Base-by-base conservation (phyloP, 2,113 vertebrate genomes). In the Misgurnus mizolepis region DNA sequence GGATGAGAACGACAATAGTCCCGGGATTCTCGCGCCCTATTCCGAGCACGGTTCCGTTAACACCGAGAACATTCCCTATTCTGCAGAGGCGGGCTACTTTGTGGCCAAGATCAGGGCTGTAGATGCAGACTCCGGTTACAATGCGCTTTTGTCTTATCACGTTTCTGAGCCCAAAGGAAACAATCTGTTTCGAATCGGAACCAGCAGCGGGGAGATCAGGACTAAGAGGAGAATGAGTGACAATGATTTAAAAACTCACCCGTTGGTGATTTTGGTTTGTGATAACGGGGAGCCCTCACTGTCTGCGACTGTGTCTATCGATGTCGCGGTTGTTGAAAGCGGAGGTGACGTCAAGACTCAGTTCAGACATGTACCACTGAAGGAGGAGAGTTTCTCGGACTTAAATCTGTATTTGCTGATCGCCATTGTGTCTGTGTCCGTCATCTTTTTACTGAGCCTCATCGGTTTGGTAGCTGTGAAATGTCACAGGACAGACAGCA, bases 81-180 rank as follows among this genome's bases (percentile, higher is more conserved):
- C 71, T 4, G 75, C 86, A 45, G 53, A 66, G 0, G 56, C 75
- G 9, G 91, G 90, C 2, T 89, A 92, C 18, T 85, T 90, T 80
- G 85, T 93, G 76, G 88, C 88, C 5, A 93, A 92, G 88, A 82
- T 91, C 53, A 88, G 85, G 2, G 91, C 90, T 18, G 82, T 91
- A 71, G 92, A 93, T 85, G 85, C 84, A 0, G 93, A 90, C 76
- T 90, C 89, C 7, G 92, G 91, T 10, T 92, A 92, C 82, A 93
- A 93, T 67, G 92, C 90, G 17, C 90, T 90, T 86, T 84, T 94
- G 39, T 90, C 89, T 0, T 93, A 91, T 83, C 86, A 91, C 76
- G 53, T 94, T 50, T 84, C 67, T 68, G 83, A 92, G 17, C 68
- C 75, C 0, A 83, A 71, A 39, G 79, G 83, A 56, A 66, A 83